Base-by-base conservation (phyloP, 2,113 vertebrate genomes). In the Rhodinocichla rosea region DNA sequence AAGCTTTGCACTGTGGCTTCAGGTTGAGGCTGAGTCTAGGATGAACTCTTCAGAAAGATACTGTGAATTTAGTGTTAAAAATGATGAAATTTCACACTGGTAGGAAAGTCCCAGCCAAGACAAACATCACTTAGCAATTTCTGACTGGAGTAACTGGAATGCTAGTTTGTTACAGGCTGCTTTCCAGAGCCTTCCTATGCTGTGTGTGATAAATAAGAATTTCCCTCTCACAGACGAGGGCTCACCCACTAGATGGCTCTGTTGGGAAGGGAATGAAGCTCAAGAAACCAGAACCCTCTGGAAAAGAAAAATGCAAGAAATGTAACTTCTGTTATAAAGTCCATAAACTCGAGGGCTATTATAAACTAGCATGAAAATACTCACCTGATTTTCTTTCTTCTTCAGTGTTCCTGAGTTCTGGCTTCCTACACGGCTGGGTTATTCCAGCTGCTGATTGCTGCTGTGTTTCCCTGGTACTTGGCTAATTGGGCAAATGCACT, bases 221-320 rank as follows among this genome's bases (percentile, higher is more conserved):
- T 37, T 44, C 64, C 45, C 39, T 35, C 64, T 33, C 24, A 9
- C 32, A 60, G 20, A 35, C 0, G 3, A 22, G 17, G 4, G 35
- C 17, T 62, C 42, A 10, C 28, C 95, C 93, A 53, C 90, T 94
- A 95, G 95, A 59, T 93, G 95, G 94, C 96, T 83, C 85, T 90
- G 44, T 49, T 18, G 39, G 67, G 16, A 74, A 84, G 78, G 40
- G 53, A 82, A 86, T 77, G 42, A 74, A 93, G n/a, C 26, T 21
- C 21, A 13, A 62, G 44, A 78, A 74, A 39, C 15, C 40, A 13
- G 78, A 91, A 64, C 22, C 10, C 53, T 90, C 74, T 64, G 71
- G 39, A 74, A 80, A 40, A 27, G 23, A 63, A 80, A 88, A 83
- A 76, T 44, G 40, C 33, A 18, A 60, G 33, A 64, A 83, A 53